These are phyloP conservation scores for Drosophila nasuta DNA, from an alignment of 1,140 invertebrate genomes.

Conservation along the genomic window DNA sequence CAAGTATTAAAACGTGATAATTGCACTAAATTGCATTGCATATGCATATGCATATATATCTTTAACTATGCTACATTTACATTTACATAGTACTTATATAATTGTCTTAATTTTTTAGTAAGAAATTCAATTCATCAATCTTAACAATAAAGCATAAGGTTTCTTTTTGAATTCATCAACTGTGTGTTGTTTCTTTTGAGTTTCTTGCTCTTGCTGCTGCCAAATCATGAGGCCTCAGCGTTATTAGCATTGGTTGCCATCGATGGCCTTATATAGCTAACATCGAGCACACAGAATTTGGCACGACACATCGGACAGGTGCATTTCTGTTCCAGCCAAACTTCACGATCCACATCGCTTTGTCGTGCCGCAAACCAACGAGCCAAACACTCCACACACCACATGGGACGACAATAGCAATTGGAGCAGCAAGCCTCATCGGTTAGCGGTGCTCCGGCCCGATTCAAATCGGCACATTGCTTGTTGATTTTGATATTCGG, in stretches of 20 bases:
- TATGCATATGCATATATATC: constrained; percentile 46
- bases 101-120: constrained; percentile 54
- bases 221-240: constrained; percentile 55
- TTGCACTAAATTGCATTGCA: constrained; percentile 60
- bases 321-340: constrained; percentile 94
- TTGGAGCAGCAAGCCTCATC: constrained; percentile 85
- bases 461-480: constrained; percentile 87
- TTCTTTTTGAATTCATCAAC: constrained; percentile 42
- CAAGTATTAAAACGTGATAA: constrained; percentile 82
- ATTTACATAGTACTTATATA: constrained; percentile 11
- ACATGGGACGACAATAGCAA: constrained; percentile 92
- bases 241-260: constrained; percentile 3
- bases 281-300: constrained; percentile 94
- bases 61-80: too few relatives aligned
- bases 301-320: constrained; percentile 95
- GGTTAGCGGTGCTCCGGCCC: constrained; percentile 65
- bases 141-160: constrained; percentile 70
- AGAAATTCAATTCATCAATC: constrained; percentile 52
- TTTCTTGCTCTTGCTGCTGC: constrained; percentile 24
- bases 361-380: constrained; percentile 96
- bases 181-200: background rate
- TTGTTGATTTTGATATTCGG: constrained; percentile 93
- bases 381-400: constrained; percentile 94
- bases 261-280: constrained; percentile 85
- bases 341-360: constrained; percentile 89